Evolutionary conservation across 1,140 invertebrate genomes (phyloP), one percentile per base, ranked within the genome.

Genomic region (Listronotus oregonensis): DNA sequence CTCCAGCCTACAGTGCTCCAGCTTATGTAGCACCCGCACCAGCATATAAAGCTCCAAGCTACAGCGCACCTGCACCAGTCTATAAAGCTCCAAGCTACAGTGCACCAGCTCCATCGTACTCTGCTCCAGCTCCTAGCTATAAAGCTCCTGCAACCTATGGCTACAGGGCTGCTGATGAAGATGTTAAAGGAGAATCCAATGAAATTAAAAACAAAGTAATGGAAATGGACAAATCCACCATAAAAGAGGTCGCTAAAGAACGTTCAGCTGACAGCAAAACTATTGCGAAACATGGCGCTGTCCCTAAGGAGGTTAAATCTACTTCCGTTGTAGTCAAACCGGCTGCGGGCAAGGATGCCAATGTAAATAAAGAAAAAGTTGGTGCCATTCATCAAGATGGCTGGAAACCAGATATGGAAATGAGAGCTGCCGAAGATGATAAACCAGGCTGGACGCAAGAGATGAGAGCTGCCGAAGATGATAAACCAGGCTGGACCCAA

Each of bases 191-290:
- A n/a, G 21, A 27, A 27, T 27, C 21, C 21, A 18, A 44, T 17
- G 14, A 14, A 21, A 42, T 59, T 12, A 52, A 42, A 15, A 61
- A 14, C 17, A 59, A 44, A n/a, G 62, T 52, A 11, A 67, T 71
- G 51, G 52, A 51, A 11, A 67, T 69, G 17, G 72, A 70, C 3
- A 37, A 69, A 17, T 51, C 71, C 21, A 69, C 66, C 37, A 72
- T 75, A 67, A 60, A 70, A n/a, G 47, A 71, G 46, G 61, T 72
- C 14, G 2, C 67, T 9, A 62, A 73, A 49, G 60, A 70, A 50
- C 61, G 68, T 10, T 40, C 47, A 15, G 47, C 56, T 14, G 12
- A 27, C 0, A n/a, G 4, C 21, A 27, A 27, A 27, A 5, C 21
- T 27, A 5, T 27, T 27, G 21, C 21, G 5, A 5, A 27, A 27